Evolutionary conservation across 2,888 invertebrate species (phyloP), one percentile per base, ranked within the genome.

Genomic region (Trypoxylon attenuatum): DNA sequence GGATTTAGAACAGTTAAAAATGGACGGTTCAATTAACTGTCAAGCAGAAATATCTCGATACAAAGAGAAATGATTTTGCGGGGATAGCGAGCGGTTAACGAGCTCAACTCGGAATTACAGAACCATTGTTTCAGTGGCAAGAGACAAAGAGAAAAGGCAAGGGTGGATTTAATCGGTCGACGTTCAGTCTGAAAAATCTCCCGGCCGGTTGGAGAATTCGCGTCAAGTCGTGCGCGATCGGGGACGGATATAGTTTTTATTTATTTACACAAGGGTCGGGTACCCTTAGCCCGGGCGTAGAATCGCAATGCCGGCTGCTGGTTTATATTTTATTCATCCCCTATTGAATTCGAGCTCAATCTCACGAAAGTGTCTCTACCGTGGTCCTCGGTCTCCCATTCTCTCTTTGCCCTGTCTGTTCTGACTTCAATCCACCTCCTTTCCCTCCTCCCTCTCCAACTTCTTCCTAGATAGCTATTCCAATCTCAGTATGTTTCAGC

Each of bases 271-370:
- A 66, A 66, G 74, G 70, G 78, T 74, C 73, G 63, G 54, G 67
- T 72, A 77, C 77, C 80, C 79, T 81, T 78, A 80, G 78, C 79
- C 80, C 74, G 73, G 63, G 69, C 73, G 70, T 58, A 69, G 73
- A 64, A 77, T 77, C 71, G 78, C 77, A 70, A 68, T 68, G 71
- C 75, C 72, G 74, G 69, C 75, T n/a, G n/a, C n/a, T 72, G 78
- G 79, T 81, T 84, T 83, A 86, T 86, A 86, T 86, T 86, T 86
- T 86, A 86, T 86, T 86, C 85, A 86, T 86, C 82, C 82, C 82
- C 83, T 83, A 85, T 86, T 84, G 85, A 86, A 86, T 86, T 85
- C 82, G 74, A 80, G 82, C 84, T 85, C 85, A 84, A 86, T 86
- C 86, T 85, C 82, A 77, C 79, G 79, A 86, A 83, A 85, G 84